Base-by-base conservation (phyloP, 1,140 invertebrate genomes). In the Diplogasteroides magnus region DNA sequence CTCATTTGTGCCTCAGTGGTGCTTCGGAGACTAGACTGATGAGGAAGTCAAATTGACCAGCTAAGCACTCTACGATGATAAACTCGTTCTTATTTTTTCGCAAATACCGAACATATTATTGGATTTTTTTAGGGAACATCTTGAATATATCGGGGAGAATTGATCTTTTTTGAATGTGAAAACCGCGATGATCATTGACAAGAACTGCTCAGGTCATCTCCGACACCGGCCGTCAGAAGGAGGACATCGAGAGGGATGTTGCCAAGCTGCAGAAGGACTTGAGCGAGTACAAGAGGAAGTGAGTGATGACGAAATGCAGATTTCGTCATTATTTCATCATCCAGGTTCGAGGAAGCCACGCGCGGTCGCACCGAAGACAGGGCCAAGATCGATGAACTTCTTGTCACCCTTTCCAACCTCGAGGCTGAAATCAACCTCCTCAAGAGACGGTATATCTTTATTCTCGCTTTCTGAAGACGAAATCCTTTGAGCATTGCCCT, bases 341-440 rank as follows among this genome's bases (percentile, higher is more conserved):
- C 64, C 31, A 81, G 78, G 58, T 77, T 77, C 61, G 81, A 82
- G 28, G 77, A 80, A n/a, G 79, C 79, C 11, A 57, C 72, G 25
- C 69, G 68, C 27, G 70, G 71, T 3, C 81, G 77, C 57, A 66
- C 71, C 31, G 68, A 64, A 19, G 79, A 83, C 74, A 74, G 77
- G 26, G 71, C 74, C 23, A 67, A 71, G 57, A 78, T 82, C 58
- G 80, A 82, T n/a, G 74, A 77, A 29, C 64, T 83, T 28, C 63
- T 83, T 14, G 60, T 76, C 27, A 75, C 67, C 31, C 71, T 82
- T 15, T 69, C 77, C 26, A 73, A 78, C 0, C 25, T 83, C 15
- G 81, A 82, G 59, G 76, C 74, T 64, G 80, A 82, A 68, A 73
- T 83, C 37, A 73, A 57, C 2, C 64, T 78, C 19, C 59, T 82